These are phyloP conservation scores for Piaya cayana DNA, from an alignment of 2,113 vertebrate species.

Conservation along the genomic window DNA sequence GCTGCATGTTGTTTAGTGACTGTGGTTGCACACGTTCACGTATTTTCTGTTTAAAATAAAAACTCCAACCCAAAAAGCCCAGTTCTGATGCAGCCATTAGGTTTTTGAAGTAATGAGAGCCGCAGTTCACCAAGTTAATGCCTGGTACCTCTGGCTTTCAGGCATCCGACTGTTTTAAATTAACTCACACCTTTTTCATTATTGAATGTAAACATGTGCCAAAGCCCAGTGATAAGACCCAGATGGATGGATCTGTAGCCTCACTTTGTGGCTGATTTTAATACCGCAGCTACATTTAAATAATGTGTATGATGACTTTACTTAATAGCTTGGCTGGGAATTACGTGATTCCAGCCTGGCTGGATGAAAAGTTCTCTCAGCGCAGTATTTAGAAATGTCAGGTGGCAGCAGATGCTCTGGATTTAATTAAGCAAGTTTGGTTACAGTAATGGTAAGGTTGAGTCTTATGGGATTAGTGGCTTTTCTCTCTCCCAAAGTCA, in stretches of 20 bases:
- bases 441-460: background rate
- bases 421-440: background rate
- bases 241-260: background rate
- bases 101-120: background rate
- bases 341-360: background rate
- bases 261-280: background rate
- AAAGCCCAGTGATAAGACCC: background rate
- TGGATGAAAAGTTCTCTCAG: slow-evolving; percentile 1
- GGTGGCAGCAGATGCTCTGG: slow-evolving; percentile 19
- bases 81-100: background rate
- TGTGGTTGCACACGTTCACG: background rate
- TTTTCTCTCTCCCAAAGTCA: background rate
- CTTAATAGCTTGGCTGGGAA: background rate
- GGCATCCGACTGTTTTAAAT: background rate
- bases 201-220: background rate
- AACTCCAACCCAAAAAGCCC: background rate
- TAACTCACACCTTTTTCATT: background rate
- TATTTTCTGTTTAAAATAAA: background rate
- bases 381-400: background rate
- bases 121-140: background rate
- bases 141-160: background rate
- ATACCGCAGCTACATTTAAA: background rate
- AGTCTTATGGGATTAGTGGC: background rate
- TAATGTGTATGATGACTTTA: background rate
- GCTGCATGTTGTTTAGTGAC: background rate